These are phyloP conservation scores for Mamestra brassicae DNA, from an alignment of 2,888 invertebrate species.

Conservation along the genomic window DNA sequence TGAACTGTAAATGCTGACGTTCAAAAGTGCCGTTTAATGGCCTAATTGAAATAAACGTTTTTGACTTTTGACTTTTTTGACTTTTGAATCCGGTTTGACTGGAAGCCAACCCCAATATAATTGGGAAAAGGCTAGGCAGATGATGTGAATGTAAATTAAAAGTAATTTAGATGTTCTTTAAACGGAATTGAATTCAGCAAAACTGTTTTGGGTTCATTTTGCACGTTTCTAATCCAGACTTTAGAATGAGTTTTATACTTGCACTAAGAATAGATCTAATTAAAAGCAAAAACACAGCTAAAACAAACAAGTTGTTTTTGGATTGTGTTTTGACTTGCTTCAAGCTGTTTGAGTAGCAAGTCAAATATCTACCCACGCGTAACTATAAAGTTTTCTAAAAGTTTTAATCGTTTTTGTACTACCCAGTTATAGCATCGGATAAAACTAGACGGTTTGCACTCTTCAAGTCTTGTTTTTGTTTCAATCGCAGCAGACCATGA, in stretches of 20 bases:
- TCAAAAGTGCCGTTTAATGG: too few relatives aligned
- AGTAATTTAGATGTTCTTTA: background rate
- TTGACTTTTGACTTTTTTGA: too few relatives aligned
- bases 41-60: too few relatives aligned
- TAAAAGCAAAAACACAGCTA: background rate
- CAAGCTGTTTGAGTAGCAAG: slow-evolving; percentile 4
- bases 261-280: background rate
- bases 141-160: slow-evolving; percentile 13
- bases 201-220: background rate
- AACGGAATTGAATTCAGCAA: background rate
- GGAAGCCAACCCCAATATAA: too few relatives aligned
- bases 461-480: background rate
- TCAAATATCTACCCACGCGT: background rate
- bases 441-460: background rate
- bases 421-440: background rate
- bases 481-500: background rate
- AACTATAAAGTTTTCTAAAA: slow-evolving; percentile 10
- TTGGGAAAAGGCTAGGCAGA: too few relatives aligned
- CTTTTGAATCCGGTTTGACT: too few relatives aligned
- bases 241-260: background rate
- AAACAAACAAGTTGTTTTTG: background rate
- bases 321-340: background rate
- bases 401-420: slow-evolving; percentile 11
- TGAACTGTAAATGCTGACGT: too few relatives aligned
- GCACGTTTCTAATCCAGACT: slow-evolving; percentile 2